phyloP scores from a whole-genome alignment of 2,888 invertebrate species.

The Nymphalis c-album region DNA sequence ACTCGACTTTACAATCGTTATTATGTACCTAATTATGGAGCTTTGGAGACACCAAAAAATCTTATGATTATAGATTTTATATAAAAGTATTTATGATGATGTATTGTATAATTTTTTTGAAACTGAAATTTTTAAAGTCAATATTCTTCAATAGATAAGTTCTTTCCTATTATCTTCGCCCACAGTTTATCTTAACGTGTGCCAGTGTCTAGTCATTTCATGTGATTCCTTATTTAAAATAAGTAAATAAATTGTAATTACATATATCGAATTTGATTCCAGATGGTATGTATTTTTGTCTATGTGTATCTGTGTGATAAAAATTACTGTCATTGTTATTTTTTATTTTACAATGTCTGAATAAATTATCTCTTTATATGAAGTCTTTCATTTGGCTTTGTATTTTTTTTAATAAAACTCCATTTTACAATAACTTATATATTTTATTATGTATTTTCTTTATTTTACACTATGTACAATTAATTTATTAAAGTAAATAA shows the following conservation, averaged over 20 bases:
- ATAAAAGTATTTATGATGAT: slow-evolving; percentile 27
- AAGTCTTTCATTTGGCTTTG: slow-evolving; percentile 46
- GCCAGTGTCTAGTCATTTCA: slow-evolving; percentile 49
- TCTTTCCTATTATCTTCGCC: slow-evolving; percentile 38
- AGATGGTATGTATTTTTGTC: slow-evolving; percentile 75
- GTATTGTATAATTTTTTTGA: slow-evolving; percentile 22
- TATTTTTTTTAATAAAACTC: slow-evolving; percentile 45
- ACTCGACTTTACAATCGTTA: slow-evolving; percentile 16
- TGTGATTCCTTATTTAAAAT: slow-evolving; percentile 53
- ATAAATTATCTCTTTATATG: slow-evolving; percentile 77
- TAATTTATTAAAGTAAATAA: slow-evolving; percentile 30
- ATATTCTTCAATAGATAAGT: slow-evolving; percentile 27
- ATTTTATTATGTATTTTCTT: slow-evolving; percentile 27
- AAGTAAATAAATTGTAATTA: slow-evolving; percentile 50
- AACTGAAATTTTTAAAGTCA: slow-evolving; percentile 26
- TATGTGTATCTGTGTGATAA: slow-evolving; percentile 70
- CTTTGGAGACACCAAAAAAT: slow-evolving; percentile 69
- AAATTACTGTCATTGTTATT: slow-evolving; percentile 70
- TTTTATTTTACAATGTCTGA: slow-evolving; percentile 75
- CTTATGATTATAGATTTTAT: slow-evolving; percentile 69
- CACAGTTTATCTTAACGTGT: slow-evolving; percentile 49
- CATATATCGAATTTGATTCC: slow-evolving; percentile 71
- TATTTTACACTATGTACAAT: slow-evolving; percentile 35
- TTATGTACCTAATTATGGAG: slow-evolving; percentile 48
- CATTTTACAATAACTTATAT: slow-evolving; percentile 48